These are phyloP conservation scores for Sebastes umbrosus DNA, from an alignment of 2,797 vertebrate species.

Conservation along the genomic window DNA sequence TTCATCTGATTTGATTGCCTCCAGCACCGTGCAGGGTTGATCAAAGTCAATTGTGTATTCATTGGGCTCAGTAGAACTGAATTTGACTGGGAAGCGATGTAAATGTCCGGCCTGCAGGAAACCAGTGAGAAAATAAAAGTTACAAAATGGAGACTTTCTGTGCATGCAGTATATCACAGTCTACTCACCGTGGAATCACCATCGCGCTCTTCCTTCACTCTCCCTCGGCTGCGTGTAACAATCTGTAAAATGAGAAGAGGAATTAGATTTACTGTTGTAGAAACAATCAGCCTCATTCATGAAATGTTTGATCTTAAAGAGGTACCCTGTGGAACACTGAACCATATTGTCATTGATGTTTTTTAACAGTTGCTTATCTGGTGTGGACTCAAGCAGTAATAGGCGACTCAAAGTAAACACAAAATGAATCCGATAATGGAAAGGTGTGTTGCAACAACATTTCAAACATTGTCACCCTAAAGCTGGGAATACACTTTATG, in stretches of 20 bases:
- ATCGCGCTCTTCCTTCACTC: background rate
- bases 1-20: background rate
- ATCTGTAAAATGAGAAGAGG: background rate
- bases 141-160: background rate
- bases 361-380: no score
- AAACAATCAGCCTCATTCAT: no score
- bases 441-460: no score
- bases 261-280: background rate
- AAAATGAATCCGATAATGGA: no score
- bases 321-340: no score
- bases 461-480: no score
- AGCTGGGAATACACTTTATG: no score
- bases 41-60: fast-evolving
- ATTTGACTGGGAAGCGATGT: fast-evolving
- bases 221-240: fast-evolving
- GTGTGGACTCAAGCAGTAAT: no score
- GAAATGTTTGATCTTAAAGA: no score
- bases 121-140: background rate
- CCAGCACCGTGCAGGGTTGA: background rate
- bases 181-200: background rate
- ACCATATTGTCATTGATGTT: no score
- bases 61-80: fast-evolving
- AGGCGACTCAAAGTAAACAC: no score
- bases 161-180: no score
- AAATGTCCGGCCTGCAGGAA: background rate